Conservation (phyloP, 2,888 invertebrate species). For the Drosophila kambysellisi region DNA sequence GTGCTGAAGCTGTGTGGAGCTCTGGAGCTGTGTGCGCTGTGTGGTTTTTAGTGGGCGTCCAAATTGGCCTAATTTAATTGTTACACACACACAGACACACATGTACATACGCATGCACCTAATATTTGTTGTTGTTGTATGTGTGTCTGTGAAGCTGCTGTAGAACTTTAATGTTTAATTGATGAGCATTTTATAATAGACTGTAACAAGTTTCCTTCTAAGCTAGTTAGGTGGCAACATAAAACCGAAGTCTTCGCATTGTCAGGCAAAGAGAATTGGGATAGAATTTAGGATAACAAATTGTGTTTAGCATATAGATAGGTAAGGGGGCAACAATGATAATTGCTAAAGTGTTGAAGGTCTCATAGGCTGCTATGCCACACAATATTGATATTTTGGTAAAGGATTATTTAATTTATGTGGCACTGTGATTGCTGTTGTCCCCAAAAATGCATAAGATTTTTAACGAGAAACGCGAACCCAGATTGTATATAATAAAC, state of each 20-base stretch:
- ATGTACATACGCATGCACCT: neutral
- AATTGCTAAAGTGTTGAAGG: slow-evolving; percentile 1
- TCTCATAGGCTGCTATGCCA: slow-evolving; percentile 15
- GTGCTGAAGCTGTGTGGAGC: slow-evolving; percentile 39
- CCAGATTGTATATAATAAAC: slow-evolving; percentile 52
- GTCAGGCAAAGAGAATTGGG: slow-evolving; percentile 31
- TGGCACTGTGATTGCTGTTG: slow-evolving; percentile 30
- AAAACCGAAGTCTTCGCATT: slow-evolving; percentile 26
- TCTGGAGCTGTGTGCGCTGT: slow-evolving; percentile 49
- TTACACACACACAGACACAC: slow-evolving; percentile 1
- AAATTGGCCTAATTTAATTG: slow-evolving; percentile 8
- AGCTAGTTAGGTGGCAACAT: slow-evolving; percentile 62
- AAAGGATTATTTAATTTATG: slow-evolving; percentile 21
- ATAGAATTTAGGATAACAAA: slow-evolving; percentile 2
- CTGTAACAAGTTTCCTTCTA: slow-evolving; percentile 78
- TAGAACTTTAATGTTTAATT: slow-evolving; percentile 32
- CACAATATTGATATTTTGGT: slow-evolving; percentile 45
- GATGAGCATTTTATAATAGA: slow-evolving; percentile 78
- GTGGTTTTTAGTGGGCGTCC: slow-evolving; percentile 62
- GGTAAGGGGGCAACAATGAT: slow-evolving; percentile 28
- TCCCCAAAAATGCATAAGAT: slow-evolving; percentile 19
- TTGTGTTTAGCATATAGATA: slow-evolving; percentile 31
- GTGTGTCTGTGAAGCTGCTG: slow-evolving; percentile 24
- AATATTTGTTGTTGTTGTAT: neutral
- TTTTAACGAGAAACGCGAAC: slow-evolving; percentile 24